Evolutionary conservation across 1,140 invertebrate species (phyloP).

Genomic region (Drosophila pruinosa): DNA sequence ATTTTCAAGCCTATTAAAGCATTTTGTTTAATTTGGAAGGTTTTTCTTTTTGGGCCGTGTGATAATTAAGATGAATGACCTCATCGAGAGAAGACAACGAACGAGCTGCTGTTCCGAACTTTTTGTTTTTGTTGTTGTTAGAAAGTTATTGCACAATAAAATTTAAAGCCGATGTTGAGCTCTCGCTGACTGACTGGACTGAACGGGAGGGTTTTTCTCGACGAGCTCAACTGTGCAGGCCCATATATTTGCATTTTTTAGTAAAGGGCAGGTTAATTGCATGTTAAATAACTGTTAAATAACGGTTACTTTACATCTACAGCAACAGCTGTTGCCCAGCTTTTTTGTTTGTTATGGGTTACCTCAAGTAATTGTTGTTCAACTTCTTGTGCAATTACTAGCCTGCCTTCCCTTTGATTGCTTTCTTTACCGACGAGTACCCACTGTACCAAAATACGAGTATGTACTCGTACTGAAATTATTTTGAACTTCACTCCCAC

Average conservation of each 20-base stretch:
- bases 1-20: conserved; percentile 53
- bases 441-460: conserved; percentile 19
- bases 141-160: conserved; percentile 76
- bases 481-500: conserved; percentile 73
- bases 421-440: conserved; percentile 23
- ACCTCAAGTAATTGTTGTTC: conserved; percentile 46
- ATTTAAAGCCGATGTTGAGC: conserved; percentile 20
- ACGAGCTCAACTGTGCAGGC: conserved; percentile 43
- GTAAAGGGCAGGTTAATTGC: conserved; percentile 64
- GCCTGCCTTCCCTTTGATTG: not conserved
- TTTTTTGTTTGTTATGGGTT: conserved; percentile 29
- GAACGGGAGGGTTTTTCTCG: conserved; percentile 40
- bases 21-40: conserved; percentile 50
- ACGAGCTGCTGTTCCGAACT: not conserved
- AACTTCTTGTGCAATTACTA: conserved; percentile 62
- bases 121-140: conserved; percentile 42
- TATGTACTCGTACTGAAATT: conserved; percentile 58
- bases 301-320: conserved; percentile 52
- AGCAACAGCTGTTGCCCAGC: not conserved
- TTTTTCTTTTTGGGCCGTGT: conserved; percentile 60
- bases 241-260: conserved; percentile 70
- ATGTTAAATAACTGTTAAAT: conserved; percentile 78
- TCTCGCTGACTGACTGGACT: not conserved
- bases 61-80: conserved; percentile 81
- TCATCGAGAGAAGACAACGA: conserved; percentile 2